A percentile compares a stretch with the other conserved stretches of the same genome.
Conservation (phyloP, 2,113 vertebrate genomes). For the Anseranas semipalmata region DNA sequence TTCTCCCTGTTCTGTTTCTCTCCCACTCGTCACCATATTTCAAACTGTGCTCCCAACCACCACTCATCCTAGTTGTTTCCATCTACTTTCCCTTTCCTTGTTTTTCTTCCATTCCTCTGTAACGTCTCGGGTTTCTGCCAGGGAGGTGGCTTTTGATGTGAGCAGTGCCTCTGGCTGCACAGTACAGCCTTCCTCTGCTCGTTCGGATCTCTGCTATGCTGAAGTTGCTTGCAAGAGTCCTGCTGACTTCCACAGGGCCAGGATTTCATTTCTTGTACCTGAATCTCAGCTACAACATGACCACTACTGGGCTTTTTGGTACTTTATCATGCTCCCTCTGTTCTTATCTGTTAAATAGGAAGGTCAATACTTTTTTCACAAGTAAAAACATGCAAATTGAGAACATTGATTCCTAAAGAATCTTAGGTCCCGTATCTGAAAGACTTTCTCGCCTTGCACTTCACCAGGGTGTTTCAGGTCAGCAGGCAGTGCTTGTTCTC, state of each 20-base stretch:
- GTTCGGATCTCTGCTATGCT: not conserved
- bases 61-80: not conserved
- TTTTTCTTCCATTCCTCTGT: not conserved
- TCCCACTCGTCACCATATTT: not conserved
- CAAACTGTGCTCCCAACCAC: not conserved
- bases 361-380: not conserved
- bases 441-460: not conserved
- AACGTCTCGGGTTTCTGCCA: not conserved
- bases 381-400: not conserved
- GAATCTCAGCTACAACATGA: not conserved
- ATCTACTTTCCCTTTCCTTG: not conserved
- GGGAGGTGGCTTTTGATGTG: not conserved
- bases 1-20: not conserved
- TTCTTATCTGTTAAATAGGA: not conserved
- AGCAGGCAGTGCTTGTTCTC: not conserved
- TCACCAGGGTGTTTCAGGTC: not conserved
- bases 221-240: not conserved
- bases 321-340: not conserved
- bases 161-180: not conserved
- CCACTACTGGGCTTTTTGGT: not conserved
- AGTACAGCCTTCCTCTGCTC: not conserved
- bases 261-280: not conserved
- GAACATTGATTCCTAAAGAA: not conserved
- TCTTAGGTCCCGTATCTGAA: not conserved
- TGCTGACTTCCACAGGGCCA: not conserved